Conservation (phyloP, 2,797 vertebrate species). For the Neosalanx taihuensis region DNA sequence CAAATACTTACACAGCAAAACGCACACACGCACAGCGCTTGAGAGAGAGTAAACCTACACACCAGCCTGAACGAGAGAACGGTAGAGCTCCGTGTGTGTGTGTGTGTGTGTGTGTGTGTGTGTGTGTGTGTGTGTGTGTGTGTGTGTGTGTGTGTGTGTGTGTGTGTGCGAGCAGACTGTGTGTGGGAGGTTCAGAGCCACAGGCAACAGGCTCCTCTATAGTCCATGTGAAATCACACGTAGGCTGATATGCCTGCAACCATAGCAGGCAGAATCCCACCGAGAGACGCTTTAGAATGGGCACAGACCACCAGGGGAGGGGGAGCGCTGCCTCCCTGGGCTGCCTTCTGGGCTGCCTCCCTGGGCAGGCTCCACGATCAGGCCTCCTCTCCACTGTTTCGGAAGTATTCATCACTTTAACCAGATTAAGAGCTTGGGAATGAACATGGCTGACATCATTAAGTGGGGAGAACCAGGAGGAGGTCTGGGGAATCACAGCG, state of each 20-base stretch:
- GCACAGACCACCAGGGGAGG: constrained; percentile 69
- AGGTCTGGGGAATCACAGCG: constrained; percentile 58
- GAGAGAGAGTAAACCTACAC: constrained; percentile 66
- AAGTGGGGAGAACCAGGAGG: constrained; percentile 56
- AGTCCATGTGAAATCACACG: constrained; percentile 73
- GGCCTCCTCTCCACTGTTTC: constrained; percentile 62
- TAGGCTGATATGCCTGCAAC: constrained; percentile 74
- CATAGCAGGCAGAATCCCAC: constrained; percentile 59
- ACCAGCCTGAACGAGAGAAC: constrained; percentile 45
- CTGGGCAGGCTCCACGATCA: constrained; percentile 55
- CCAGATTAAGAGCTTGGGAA: constrained; percentile 73
- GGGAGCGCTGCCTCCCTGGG: constrained; percentile 36
- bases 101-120: too few species aligned
- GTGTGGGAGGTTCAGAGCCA: constrained; percentile 69
- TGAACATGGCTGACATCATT: constrained; percentile 55
- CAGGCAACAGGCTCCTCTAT: constrained; percentile 69
- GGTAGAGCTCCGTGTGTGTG: constrained; percentile 39
- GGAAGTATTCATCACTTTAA: constrained; percentile 72
- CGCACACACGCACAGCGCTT: constrained; percentile 43
- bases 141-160: constrained; percentile 23
- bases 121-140: too few species aligned
- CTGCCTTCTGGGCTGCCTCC: constrained; percentile 29
- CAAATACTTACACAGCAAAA: constrained; percentile 20
- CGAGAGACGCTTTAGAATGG: constrained; percentile 23
- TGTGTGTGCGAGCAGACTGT: constrained; percentile 39